Evolutionary conservation across 1,140 invertebrate genomes (phyloP).

Genomic region (Aricia agestis): DNA sequence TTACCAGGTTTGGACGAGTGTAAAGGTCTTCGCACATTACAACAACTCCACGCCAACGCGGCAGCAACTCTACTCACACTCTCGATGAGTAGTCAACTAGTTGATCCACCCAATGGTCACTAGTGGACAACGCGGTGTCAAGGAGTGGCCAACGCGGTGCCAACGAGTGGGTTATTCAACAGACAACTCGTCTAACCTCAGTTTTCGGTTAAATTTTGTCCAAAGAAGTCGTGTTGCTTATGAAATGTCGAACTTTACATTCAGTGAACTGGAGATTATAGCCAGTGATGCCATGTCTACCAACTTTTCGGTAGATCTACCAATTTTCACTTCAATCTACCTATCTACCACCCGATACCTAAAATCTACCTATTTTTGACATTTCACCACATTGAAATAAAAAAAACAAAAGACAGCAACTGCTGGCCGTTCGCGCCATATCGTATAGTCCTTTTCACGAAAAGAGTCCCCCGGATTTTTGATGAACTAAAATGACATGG

Average conservation of each 20-base stretch:
- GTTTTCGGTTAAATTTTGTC: slow-evolving; percentile 1
- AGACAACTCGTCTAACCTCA: slow-evolving; percentile 2
- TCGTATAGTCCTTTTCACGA: too few species aligned
- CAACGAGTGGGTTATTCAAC: slow-evolving; percentile 2
- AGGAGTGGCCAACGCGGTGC: slow-evolving; percentile 1
- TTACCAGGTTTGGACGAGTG: too few species aligned
- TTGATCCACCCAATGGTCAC: not conserved
- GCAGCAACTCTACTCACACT: slow-evolving; percentile 2
- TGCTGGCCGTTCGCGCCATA: too few species aligned
- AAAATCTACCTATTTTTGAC: too few species aligned
- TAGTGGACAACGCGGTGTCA: not conserved
- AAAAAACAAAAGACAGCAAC: too few species aligned
- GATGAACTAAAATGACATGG: too few species aligned
- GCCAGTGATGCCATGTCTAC: too few species aligned
- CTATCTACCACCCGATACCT: too few species aligned
- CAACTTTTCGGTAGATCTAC: too few species aligned
- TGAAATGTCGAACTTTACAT: slow-evolving; percentile 3
- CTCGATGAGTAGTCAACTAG: slow-evolving; percentile 1
- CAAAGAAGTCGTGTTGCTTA: slow-evolving; percentile 2
- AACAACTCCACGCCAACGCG: slow-evolving; percentile 1
- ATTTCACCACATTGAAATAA: too few species aligned
- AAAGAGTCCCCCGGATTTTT: too few species aligned
- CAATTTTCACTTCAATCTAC: too few species aligned
- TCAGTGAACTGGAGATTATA: slow-evolving; percentile 28
- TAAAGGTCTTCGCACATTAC: not conserved